phyloP scores from a whole-genome alignment of 1,140 invertebrate genomes.

The Dreissena rostriformis region DNA sequence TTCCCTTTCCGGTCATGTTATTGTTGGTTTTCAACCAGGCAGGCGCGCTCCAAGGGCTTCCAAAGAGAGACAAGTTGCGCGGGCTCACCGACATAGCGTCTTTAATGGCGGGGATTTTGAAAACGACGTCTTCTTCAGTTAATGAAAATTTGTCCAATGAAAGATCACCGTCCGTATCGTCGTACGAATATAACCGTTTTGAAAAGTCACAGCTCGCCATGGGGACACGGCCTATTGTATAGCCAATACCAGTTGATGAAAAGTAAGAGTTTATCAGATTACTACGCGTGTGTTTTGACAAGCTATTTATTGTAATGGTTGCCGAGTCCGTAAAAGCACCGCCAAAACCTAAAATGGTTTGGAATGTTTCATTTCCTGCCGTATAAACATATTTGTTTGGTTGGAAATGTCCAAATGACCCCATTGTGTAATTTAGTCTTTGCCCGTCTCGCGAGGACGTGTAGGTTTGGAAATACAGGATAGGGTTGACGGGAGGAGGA shows the following conservation, averaged over 20 bases:
- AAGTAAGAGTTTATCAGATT: constrained; percentile 85
- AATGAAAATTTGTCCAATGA: constrained; percentile 87
- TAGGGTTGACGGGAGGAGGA: constrained; percentile 6
- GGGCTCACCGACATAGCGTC: constrained; percentile 81
- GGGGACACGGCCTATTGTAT: constrained; percentile 85
- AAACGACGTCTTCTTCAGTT: constrained; percentile 85
- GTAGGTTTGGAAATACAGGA: not conserved
- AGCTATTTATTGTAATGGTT: constrained; percentile 87
- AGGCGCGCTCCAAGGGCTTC: constrained; percentile 92
- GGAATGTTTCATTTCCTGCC: constrained; percentile 63
- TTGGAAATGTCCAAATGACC: not conserved
- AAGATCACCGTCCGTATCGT: constrained; percentile 85
- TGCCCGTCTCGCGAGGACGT: constrained; percentile 12
- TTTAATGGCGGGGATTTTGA: constrained; percentile 87
- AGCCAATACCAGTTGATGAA: constrained; percentile 84
- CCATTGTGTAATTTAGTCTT: not conserved
- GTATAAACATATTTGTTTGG: constrained; percentile 22
- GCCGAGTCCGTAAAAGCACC: constrained; percentile 94
- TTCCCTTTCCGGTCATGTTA: constrained; percentile 82
- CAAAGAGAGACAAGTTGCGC: constrained; percentile 84
- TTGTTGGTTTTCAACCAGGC: constrained; percentile 96
- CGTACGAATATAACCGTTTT: constrained; percentile 86
- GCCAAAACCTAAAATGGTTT: constrained; percentile 88
- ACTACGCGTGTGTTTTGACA: constrained; percentile 84
- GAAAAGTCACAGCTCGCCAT: constrained; percentile 94